These are phyloP conservation scores for Caenorhabditis auriculariae DNA, from an alignment of 2,888 invertebrate genomes.

Conservation along the genomic window DNA sequence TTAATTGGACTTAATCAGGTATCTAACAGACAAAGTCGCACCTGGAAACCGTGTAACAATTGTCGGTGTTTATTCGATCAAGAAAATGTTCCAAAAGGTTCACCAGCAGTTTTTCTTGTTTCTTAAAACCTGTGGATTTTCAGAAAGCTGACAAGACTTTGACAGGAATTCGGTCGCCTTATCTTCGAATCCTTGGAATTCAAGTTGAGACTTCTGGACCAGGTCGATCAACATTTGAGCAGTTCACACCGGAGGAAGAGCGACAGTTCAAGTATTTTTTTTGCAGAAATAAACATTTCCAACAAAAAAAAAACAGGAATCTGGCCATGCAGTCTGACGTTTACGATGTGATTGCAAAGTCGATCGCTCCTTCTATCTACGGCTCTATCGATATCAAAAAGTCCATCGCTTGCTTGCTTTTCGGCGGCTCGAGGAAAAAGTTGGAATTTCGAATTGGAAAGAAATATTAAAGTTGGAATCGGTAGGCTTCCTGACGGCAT, in stretches of 20 bases:
- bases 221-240: constrained; percentile 44
- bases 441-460: constrained; percentile 33
- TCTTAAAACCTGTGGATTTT: too few species aligned
- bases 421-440: constrained; percentile 78
- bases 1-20: constrained; percentile 9
- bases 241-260: constrained; percentile 58
- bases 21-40: constrained; percentile 71
- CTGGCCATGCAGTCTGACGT: constrained; percentile 82
- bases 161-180: constrained; percentile 89
- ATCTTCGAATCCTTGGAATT: constrained; percentile 89
- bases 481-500: constrained; percentile 86
- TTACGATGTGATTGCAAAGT: constrained; percentile 83
- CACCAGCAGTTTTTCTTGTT: neutral
- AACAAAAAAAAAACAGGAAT: neutral
- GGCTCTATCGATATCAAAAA: constrained; percentile 93
- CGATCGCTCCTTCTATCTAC: constrained; percentile 94
- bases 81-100: constrained; percentile 73
- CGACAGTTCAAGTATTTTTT: constrained; percentile 42
- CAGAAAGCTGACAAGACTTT: constrained; percentile 65
- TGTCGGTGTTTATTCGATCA: constrained; percentile 93
- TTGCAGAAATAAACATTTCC: neutral
- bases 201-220: constrained; percentile 75
- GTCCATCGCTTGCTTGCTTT: constrained; percentile 88
- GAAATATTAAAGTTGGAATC: neutral
- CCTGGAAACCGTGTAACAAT: constrained; percentile 88